Evolutionary conservation across 2,113 vertebrate species (phyloP).

Genomic region (Micronisus gabar): DNA sequence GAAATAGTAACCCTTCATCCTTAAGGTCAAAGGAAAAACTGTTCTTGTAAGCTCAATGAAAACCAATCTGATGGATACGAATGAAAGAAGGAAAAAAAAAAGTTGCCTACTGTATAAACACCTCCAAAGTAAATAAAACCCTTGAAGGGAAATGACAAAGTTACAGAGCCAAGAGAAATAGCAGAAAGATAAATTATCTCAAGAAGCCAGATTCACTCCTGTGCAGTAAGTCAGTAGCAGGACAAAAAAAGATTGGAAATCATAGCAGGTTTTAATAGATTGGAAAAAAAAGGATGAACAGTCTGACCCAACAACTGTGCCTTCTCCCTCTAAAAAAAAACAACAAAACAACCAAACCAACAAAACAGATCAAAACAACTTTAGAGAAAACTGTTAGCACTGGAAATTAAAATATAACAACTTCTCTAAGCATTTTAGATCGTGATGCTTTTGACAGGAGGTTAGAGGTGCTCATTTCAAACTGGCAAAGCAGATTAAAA

Average conservation of each 20-base stretch:
- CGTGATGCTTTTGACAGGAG: not conserved
- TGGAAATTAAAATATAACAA: not conserved
- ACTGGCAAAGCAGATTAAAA: not conserved
- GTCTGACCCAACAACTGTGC: not conserved
- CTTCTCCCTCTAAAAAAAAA: not conserved
- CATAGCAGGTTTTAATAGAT: slow-evolving; percentile 2
- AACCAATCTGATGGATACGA: not conserved
- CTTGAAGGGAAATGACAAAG: slow-evolving; percentile 44
- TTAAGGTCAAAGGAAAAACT: slow-evolving; percentile 34
- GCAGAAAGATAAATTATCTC: slow-evolving; percentile 40
- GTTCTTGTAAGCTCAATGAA: not conserved
- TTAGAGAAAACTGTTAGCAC: not conserved
- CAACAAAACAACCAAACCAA: not conserved
- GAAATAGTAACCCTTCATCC: slow-evolving; percentile 43
- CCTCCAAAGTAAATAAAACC: slow-evolving; percentile 38
- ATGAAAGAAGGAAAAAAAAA: not conserved
- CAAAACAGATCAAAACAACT: not conserved
- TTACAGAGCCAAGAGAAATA: slow-evolving; percentile 20
- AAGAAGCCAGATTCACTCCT: slow-evolving; percentile 14
- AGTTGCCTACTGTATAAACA: not conserved
- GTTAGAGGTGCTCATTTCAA: not conserved
- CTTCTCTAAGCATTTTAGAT: not conserved
- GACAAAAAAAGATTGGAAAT: not conserved
- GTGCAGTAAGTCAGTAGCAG: not conserved
- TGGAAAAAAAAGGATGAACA: not conserved